These are phyloP conservation scores for Triops cancriformis DNA, from an alignment of 1,140 invertebrate species.

Conservation along the genomic window DNA sequence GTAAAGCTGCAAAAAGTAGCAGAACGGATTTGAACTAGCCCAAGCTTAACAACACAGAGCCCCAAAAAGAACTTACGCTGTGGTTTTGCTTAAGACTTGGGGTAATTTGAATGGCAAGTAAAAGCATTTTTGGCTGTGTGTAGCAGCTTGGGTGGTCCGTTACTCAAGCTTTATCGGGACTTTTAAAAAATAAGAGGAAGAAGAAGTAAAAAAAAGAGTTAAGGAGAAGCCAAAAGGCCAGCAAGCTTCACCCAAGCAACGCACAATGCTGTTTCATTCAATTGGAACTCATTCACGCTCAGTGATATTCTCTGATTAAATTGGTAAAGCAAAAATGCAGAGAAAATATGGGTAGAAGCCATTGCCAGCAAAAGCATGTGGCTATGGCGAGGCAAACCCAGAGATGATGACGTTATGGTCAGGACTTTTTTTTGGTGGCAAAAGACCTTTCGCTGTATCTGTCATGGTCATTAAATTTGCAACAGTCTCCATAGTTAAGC, in stretches of 20 bases:
- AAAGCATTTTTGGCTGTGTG: neutral
- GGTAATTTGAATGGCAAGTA: constrained; percentile 10
- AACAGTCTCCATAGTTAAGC: neutral
- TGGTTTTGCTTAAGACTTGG: neutral
- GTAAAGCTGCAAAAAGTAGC: neutral
- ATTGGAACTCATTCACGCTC: constrained; percentile 8
- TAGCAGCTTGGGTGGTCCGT: neutral
- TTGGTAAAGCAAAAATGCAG: neutral
- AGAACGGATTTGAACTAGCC: neutral
- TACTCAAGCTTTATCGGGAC: constrained; percentile 4
- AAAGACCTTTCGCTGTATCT: constrained; percentile 3
- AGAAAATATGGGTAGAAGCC: neutral
- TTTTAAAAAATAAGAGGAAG: neutral
- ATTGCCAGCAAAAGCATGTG: neutral
- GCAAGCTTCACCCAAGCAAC: neutral
- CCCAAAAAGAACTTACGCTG: neutral
- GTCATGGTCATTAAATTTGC: constrained; percentile 10
- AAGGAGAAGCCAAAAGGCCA: neutral
- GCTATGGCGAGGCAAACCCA: neutral
- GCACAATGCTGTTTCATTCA: neutral
- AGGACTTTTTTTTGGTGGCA: neutral
- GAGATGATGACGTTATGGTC: neutral
- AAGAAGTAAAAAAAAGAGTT: neutral
- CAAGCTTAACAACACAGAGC: neutral
- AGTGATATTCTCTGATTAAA: neutral